Conservation (phyloP, 1,140 invertebrate genomes). For the Neodiprion pinetum region DNA sequence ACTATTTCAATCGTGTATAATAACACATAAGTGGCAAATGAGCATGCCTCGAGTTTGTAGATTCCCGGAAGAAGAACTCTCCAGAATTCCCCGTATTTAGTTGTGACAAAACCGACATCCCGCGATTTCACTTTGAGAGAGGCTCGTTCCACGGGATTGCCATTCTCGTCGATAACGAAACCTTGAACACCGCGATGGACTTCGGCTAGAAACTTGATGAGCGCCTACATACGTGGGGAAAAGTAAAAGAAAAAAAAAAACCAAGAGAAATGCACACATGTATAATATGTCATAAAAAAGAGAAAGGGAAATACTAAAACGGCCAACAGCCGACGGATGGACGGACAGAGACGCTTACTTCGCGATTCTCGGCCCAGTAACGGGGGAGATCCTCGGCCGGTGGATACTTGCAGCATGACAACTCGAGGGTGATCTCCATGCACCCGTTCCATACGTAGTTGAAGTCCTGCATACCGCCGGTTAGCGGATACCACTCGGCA, state of each 20-base stretch:
- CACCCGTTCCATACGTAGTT: slow-evolving; percentile 98
- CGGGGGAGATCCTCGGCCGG: slow-evolving; percentile 80
- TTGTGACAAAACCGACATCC: slow-evolving; percentile 87
- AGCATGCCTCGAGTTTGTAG: slow-evolving; percentile 80
- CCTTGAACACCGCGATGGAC: slow-evolving; percentile 86
- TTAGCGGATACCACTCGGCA: slow-evolving; percentile 90
- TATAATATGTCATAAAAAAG: slow-evolving; percentile 11
- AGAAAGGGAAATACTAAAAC: background rate
- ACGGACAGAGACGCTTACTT: slow-evolving; percentile 62
- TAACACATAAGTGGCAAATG: slow-evolving; percentile 9
- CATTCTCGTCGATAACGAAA: slow-evolving; percentile 83
- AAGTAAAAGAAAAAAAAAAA: background rate
- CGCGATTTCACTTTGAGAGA: slow-evolving; percentile 84
- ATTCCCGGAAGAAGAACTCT: slow-evolving; percentile 83
- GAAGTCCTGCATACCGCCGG: slow-evolving; percentile 95
- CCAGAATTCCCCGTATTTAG: slow-evolving; percentile 94
- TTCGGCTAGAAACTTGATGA: slow-evolving; percentile 88
- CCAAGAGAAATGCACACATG: slow-evolving; percentile 20
- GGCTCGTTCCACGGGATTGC: slow-evolving; percentile 83
- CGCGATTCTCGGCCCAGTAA: slow-evolving; percentile 96
- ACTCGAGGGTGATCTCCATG: slow-evolving; percentile 97
- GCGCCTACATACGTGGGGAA: slow-evolving; percentile 63
- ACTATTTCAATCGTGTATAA: slow-evolving; percentile 18
- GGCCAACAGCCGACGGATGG: slow-evolving; percentile 11
- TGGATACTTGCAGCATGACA: slow-evolving; percentile 97